Base-by-base conservation (phyloP, 2,797 vertebrate genomes). In the Coendou prehensilis region DNA sequence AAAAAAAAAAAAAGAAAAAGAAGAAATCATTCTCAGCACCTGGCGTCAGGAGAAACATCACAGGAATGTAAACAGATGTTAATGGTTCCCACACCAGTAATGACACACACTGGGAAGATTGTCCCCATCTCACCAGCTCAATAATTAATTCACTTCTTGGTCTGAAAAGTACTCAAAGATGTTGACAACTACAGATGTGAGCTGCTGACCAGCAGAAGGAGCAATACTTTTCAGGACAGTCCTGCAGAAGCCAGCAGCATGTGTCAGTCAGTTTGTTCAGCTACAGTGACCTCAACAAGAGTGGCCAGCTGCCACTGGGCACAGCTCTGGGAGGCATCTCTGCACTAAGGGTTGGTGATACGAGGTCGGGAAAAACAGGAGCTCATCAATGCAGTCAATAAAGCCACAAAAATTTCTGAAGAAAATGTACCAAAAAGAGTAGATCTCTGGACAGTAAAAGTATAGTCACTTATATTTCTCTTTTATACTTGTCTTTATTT, bases 331-430 rank as follows among this genome's bases (percentile, higher is more conserved):
- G 81, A 85, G n/a, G 14, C 41, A 18, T 37, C 33, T 37, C 69
- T 54, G 50, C 52, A 83, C n/a, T 47, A 26, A 81, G 52, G 50
- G 28, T n/a, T 47, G 41, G n/a, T 2, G 2, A 33, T 33, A 50
- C 26, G 1, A 59, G 91, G 87, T 41, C 47, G 84, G 76, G 57
- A 83, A 59, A 45, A 56, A 76, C 15, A 6, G 45, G 41, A 87
- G 63, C 28, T 85, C 47, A 41, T 57, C 64, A 22, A 15, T 52
- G 33, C 84, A 59, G 71, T 57, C 61, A 52, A 64, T 41, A 80
- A 73, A 57, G 54, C 37, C 59, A 87, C n/a, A 84, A 54, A 64
- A 90, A 89, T 78, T 90, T 82, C n/a, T n/a, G 15, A 86, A 96
- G 50, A 23, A 90, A 88, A 89, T 15, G 30, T 22, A 67, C 41